Base-by-base conservation (phyloP, 1,140 invertebrate species). In the Drosophila kepulauana region DNA sequence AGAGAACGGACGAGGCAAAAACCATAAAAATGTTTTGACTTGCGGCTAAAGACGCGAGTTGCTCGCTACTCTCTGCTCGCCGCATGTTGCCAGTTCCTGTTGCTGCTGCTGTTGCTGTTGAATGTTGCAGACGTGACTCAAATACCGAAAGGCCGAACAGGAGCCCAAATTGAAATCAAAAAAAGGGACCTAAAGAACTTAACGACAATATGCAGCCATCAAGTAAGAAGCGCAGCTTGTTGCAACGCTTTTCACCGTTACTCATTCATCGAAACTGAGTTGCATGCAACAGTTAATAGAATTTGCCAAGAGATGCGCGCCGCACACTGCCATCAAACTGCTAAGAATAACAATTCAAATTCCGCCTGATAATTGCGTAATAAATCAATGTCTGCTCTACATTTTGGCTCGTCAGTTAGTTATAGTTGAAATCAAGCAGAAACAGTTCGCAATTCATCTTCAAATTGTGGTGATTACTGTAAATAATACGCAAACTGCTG, bases 11-110 rank as follows among this genome's bases (percentile, higher is more conserved):
- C 61, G 41, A 59, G 52, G 70, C 67, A 65, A 81, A 87, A 78
- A 54, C 77, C 81, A 87, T 87, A 87, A 81, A 87, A 89, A 87
- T 87, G 78, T 84, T 87, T 84, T 82, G 82, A 88, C 84, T 67
- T 80, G 59, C 61, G 73, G 73, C 84, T 75, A 70, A 81, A 71
- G 72, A 69, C 52, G 25, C 43, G 38, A 61, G 41, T 33, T 43
- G 82, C 59, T 63, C 66, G 20, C 33, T 57, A 58, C 51, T 33
- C 35, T 56, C 48, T 84, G 74, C 64, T 76, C 62, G 70, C 41
- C 59, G 61, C 56, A 51, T 57, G 70, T 54, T 82, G 76, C 64
- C 28, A 10, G 82, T 68, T 20, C 67, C 45, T 65, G 62, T 46
- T 71, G 75, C 48, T 78, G 80, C 54, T 72, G 57, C 35, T 62